A percentile compares a stretch with the other conserved stretches of the same genome.
Conservation (phyloP, 92 coral and sea anemone species). For the Plumapathes pennacea region DNA sequence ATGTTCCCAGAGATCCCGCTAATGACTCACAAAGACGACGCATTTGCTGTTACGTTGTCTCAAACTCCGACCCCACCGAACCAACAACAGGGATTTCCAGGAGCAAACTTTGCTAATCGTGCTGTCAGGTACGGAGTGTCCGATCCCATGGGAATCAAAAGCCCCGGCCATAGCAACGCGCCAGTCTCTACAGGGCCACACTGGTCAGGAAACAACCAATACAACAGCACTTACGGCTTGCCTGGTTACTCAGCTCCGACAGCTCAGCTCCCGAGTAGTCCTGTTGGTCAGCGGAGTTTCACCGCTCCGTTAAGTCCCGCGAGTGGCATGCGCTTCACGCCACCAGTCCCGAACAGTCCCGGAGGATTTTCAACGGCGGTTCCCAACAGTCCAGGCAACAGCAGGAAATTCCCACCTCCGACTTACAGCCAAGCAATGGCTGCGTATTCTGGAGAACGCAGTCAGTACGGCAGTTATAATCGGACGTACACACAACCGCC, state of each 20-base stretch:
- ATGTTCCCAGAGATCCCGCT: too few relatives aligned
- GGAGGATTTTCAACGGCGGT: too few relatives aligned
- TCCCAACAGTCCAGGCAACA: too few relatives aligned
- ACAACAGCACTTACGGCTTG: conserved; percentile 9
- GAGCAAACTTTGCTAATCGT: conserved; percentile 14
- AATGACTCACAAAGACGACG: too few relatives aligned
- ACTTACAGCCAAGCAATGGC: too few relatives aligned
- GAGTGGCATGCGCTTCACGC: conserved; percentile 14
- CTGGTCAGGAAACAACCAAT: conserved; percentile 23
- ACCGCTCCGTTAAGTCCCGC: conserved; percentile 5
- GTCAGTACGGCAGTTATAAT: conserved; percentile 8
- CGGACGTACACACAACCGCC: conserved; percentile 15
- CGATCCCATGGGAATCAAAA: conserved; percentile 4
- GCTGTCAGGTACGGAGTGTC: conserved; percentile 1
- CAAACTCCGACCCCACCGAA: conserved; percentile 12
- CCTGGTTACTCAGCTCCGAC: conserved; percentile 6
- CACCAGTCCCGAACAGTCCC: conserved; percentile 27
- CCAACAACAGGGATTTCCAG: conserved; percentile 3
- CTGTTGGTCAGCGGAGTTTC: too few relatives aligned
- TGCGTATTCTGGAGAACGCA: conserved; percentile 2
- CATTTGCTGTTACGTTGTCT: conserved; percentile 6
- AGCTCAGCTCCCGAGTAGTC: conserved; percentile 5
- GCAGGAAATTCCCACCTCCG: too few relatives aligned
- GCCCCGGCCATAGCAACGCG: not conserved
- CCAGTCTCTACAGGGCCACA: not conserved